Percentiles rank a stretch among this genome's conserved stretches.
Conservation (phyloP, 2,113 vertebrate species). For the Scalopus aquaticus region DNA sequence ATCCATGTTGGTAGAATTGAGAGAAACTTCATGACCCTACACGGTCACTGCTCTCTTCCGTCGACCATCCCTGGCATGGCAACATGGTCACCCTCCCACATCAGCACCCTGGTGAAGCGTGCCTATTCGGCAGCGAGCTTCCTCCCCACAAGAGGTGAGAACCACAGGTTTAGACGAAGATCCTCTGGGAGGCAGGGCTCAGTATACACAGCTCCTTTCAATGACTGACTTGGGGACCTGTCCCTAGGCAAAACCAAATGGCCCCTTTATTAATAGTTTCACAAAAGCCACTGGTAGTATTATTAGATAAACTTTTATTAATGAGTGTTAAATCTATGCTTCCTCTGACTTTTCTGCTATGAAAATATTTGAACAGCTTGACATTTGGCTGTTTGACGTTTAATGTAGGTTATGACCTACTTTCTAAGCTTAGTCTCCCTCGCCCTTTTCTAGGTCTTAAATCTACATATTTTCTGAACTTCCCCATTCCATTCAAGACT, state of each 20-base stretch:
- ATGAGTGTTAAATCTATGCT: not conserved
- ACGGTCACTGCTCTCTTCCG: not conserved
- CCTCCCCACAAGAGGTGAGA: not conserved
- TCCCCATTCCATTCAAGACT: constrained; percentile 55
- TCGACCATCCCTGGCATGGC: not conserved
- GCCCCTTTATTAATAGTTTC: not conserved
- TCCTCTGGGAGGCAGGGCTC: not conserved
- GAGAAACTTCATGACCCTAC: not conserved
- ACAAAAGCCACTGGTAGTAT: not conserved
- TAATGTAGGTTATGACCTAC: not conserved
- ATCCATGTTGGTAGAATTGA: not conserved
- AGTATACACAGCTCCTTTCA: not conserved
- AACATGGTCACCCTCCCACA: not conserved
- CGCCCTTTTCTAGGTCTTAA: constrained; percentile 10
- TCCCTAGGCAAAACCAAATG: not conserved
- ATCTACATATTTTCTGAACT: constrained; percentile 17
- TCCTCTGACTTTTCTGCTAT: not conserved
- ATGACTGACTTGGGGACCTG: not conserved
- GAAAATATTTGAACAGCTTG: not conserved
- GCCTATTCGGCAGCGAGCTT: not conserved
- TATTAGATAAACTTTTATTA: not conserved
- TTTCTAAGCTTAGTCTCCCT: constrained; percentile 29
- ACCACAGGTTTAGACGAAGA: not conserved
- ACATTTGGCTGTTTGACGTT: not conserved
- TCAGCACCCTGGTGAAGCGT: not conserved